phyloP scores from a whole-genome alignment of 2,888 invertebrate species.

The Ditylenchus weischeri region DNA sequence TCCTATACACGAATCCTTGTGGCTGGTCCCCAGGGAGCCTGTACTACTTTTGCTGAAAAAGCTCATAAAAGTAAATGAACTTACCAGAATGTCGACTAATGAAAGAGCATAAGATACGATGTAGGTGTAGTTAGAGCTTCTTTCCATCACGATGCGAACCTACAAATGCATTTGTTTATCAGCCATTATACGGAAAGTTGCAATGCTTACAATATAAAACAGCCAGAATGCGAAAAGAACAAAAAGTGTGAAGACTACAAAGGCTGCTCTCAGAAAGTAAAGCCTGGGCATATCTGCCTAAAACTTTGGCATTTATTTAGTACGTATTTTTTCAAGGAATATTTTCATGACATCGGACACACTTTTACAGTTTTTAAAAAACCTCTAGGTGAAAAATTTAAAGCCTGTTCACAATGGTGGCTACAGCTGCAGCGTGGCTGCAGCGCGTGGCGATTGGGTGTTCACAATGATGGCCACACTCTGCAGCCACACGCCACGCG shows the following conservation, averaged over 20 bases:
- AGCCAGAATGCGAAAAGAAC: conserved; percentile 96
- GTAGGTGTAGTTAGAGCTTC: conserved; percentile 23
- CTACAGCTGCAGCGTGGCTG: no score
- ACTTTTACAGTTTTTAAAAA: no score
- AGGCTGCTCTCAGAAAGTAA: conserved; percentile 43
- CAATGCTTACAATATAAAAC: conserved; percentile 85
- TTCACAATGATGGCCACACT: no score
- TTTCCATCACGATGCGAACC: background rate
- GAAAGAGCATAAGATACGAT: conserved; percentile 80
- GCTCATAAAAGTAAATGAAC: conserved; percentile 65
- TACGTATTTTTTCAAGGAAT: conserved; percentile 26
- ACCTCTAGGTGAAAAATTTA: no score
- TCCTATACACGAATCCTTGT: no score
- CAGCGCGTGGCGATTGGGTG: no score
- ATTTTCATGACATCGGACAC: conserved; percentile 40
- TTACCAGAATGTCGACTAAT: conserved; percentile 82
- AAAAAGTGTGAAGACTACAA: conserved; percentile 66
- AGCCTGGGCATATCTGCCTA: conserved; percentile 51
- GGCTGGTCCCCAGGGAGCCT: no score
- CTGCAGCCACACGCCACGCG: no score
- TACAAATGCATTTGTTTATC: background rate
- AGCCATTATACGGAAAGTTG: background rate
- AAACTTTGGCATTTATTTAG: no score
- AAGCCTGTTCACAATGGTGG: no score
- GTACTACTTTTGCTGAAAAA: no score